Percentiles rank a stretch among this genome's conserved stretches.
Conservation (phyloP, 2,888 invertebrate species). For the Himalopsyche anomala region DNA sequence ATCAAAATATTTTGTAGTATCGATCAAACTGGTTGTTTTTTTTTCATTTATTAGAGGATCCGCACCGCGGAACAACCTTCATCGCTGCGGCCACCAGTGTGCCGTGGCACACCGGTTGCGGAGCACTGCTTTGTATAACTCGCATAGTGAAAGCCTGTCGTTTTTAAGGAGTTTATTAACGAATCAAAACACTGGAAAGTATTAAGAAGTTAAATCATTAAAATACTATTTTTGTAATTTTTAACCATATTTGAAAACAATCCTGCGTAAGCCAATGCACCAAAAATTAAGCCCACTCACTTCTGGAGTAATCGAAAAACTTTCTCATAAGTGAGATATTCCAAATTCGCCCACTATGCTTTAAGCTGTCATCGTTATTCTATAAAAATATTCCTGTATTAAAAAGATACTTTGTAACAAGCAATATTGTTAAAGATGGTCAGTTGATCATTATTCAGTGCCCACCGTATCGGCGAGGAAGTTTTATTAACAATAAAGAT, state of each 20-base stretch:
- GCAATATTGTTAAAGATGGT: not conserved
- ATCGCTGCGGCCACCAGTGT: too few species aligned
- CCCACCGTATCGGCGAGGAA: not conserved
- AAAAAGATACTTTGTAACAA: not conserved
- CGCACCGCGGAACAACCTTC: too few species aligned
- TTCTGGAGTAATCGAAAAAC: slow-evolving; percentile 30
- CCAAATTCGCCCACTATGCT: not conserved
- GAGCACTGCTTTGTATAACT: too few species aligned
- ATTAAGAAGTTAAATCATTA: too few species aligned
- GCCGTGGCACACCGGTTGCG: too few species aligned
- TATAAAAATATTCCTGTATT: not conserved
- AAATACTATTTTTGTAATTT: too few species aligned
- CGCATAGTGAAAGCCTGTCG: too few species aligned
- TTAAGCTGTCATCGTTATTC: not conserved
- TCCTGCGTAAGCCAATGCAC: slow-evolving; percentile 9
- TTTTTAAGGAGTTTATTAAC: too few species aligned
- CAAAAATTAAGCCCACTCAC: slow-evolving; percentile 1
- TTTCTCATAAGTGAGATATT: not conserved
- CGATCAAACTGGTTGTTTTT: too few species aligned
- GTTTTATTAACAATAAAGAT: not conserved
- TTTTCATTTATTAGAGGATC: too few species aligned
- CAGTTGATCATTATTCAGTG: slow-evolving; percentile 1
- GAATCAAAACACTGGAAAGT: too few species aligned
- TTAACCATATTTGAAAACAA: not conserved
- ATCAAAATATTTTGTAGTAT: too few species aligned